Percentiles rank a stretch among this genome's conserved stretches.
Conservation (phyloP, 2,113 vertebrate species). For the Pyrgilauda ruficollis region DNA sequence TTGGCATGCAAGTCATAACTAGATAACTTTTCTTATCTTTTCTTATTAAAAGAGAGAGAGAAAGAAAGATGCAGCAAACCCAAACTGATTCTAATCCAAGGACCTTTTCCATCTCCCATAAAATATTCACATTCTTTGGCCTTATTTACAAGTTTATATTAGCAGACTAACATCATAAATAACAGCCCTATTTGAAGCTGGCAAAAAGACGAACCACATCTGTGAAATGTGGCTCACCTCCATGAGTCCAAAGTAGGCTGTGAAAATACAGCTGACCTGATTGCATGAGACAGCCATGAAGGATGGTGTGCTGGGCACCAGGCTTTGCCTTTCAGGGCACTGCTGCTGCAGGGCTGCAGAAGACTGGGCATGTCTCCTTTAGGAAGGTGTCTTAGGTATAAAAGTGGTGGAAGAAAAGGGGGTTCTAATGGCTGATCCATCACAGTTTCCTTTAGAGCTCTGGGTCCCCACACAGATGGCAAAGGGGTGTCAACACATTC, state of each 20-base stretch:
- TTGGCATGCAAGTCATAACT: fast-evolving
- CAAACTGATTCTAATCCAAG: neutral
- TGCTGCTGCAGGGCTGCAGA: neutral
- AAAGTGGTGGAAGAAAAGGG: neutral
- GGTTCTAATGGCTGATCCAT: neutral
- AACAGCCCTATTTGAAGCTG: neutral
- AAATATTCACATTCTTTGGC: neutral
- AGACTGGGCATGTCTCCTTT: neutral
- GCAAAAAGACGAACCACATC: neutral
- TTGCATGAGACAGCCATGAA: neutral
- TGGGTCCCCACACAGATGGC: neutral
- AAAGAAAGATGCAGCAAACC: neutral
- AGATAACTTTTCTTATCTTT: neutral
- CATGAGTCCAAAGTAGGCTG: neutral
- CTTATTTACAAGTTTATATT: neutral
- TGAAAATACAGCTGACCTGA: constrained; percentile 3
- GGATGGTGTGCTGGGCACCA: neutral
- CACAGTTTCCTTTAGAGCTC: neutral
- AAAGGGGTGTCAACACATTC: neutral
- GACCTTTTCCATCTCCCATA: neutral
- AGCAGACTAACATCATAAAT: neutral
- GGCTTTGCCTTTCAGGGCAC: neutral
- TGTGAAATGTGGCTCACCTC: constrained; percentile 6
- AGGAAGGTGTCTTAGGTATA: neutral
- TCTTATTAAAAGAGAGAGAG: neutral